phyloP scores from a whole-genome alignment of 2,797 vertebrate species.

The Mus spretus region DNA sequence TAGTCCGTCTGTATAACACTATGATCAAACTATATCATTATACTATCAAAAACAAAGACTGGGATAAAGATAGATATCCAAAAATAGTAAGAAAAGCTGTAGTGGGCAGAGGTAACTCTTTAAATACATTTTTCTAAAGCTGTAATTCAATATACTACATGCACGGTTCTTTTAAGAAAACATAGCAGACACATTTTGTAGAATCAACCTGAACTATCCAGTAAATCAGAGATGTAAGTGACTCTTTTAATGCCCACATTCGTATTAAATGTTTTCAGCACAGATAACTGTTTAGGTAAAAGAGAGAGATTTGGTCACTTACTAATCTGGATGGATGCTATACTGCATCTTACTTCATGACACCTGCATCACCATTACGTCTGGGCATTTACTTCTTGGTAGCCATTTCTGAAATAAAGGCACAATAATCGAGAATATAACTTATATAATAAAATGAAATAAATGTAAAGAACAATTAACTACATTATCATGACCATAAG shows the following conservation, averaged over 20 bases:
- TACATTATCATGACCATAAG: slow-evolving; percentile 42
- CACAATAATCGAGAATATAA: slow-evolving; percentile 12
- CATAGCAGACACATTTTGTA: slow-evolving; percentile 10
- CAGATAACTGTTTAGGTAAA: slow-evolving; percentile 45
- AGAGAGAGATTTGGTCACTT: slow-evolving; percentile 67
- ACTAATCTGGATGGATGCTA: slow-evolving; percentile 78
- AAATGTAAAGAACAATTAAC: slow-evolving; percentile 50
- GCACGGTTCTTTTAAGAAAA: slow-evolving; percentile 56
- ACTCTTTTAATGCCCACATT: slow-evolving; percentile 31
- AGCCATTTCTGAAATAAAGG: slow-evolving; percentile 80
- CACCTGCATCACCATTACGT: slow-evolving; percentile 72
- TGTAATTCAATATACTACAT: slow-evolving; percentile 50
- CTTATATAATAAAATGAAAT: slow-evolving; percentile 36
- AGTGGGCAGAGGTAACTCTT: background rate
- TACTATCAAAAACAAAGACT: background rate
- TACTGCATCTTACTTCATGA: slow-evolving; percentile 81
- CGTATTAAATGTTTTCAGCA: slow-evolving; percentile 50
- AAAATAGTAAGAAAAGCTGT: background rate
- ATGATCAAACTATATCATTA: slow-evolving; percentile 24
- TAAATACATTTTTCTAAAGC: slow-evolving; percentile 37
- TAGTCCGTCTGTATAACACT: background rate
- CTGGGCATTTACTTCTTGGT: slow-evolving; percentile 78
- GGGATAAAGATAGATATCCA: slow-evolving; percentile 18
- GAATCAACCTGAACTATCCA: slow-evolving; percentile 38
- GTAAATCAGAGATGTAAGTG: slow-evolving; percentile 57